A percentile compares a stretch with the other conserved stretches of the same genome.
Conservation (phyloP, 2,888 invertebrate species). For the Aphodius sticticus region DNA sequence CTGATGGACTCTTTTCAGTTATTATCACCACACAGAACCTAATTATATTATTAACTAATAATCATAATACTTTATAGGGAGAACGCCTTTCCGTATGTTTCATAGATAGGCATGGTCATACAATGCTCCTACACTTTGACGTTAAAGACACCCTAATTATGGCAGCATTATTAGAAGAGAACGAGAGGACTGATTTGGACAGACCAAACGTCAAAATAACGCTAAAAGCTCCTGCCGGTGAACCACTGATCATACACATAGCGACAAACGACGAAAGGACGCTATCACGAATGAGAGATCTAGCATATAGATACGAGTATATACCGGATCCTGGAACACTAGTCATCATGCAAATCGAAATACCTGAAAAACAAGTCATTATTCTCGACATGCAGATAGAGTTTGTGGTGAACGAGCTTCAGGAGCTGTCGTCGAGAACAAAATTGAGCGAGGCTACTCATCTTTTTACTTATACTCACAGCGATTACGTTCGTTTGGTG, state of each 20-base stretch:
- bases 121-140: neutral
- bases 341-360: neutral
- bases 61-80: neutral
- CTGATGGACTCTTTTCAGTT: no score
- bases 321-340: neutral
- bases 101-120: neutral
- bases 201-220: constrained; percentile 8
- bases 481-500: neutral
- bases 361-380: neutral
- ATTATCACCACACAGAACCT: no score
- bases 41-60: no score
- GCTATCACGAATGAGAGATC: neutral
- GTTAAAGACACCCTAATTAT: neutral
- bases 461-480: neutral
- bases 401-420: neutral
- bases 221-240: neutral
- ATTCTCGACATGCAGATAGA: neutral
- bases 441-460: neutral
- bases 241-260: neutral
- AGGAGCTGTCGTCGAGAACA: neutral
- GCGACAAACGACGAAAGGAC: neutral
- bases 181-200: neutral
- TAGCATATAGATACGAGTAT: neutral
- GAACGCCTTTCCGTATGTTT: neutral
- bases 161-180: neutral